phyloP scores from a whole-genome alignment of 2,888 invertebrate species.

The Tineola bisselliella region DNA sequence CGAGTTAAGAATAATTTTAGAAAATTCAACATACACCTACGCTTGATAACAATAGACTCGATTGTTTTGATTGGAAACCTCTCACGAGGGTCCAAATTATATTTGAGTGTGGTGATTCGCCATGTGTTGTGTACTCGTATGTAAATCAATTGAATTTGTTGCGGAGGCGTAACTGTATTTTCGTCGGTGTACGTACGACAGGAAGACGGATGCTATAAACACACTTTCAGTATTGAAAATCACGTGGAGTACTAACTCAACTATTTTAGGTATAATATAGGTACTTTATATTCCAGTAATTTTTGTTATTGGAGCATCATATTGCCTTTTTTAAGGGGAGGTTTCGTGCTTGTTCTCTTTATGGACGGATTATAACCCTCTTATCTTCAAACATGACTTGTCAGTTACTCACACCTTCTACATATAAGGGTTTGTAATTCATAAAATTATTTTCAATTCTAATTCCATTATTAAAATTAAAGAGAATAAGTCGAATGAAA shows the following conservation, averaged over 20 bases:
- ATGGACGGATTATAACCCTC: slow-evolving; percentile 23
- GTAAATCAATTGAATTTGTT: slow-evolving; percentile 62
- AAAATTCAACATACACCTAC: too few relatives aligned
- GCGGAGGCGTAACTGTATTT: slow-evolving; percentile 62
- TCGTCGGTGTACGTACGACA: slow-evolving; percentile 54
- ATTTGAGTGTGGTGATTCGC: slow-evolving; percentile 48
- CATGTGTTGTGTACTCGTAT: slow-evolving; percentile 60
- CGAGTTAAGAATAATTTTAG: too few relatives aligned
- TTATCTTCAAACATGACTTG: slow-evolving; percentile 15
- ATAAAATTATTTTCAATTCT: too few relatives aligned
- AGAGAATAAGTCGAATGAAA: too few relatives aligned
- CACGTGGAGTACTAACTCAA: background rate
- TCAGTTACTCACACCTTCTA: background rate
- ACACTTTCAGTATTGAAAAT: slow-evolving; percentile 48
- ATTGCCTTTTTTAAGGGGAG: background rate
- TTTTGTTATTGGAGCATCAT: background rate
- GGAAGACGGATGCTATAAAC: slow-evolving; percentile 66
- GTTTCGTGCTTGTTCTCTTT: slow-evolving; percentile 22
- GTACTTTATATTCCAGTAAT: background rate
- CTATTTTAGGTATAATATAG: background rate
- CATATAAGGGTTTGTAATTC: too few relatives aligned
- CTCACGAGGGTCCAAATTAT: background rate
- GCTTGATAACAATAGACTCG: too few relatives aligned
- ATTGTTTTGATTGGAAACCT: too few relatives aligned
- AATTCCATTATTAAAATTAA: too few relatives aligned